Conservation (phyloP, 2,797 vertebrate genomes). For the Dicrostonyx torquatus region DNA sequence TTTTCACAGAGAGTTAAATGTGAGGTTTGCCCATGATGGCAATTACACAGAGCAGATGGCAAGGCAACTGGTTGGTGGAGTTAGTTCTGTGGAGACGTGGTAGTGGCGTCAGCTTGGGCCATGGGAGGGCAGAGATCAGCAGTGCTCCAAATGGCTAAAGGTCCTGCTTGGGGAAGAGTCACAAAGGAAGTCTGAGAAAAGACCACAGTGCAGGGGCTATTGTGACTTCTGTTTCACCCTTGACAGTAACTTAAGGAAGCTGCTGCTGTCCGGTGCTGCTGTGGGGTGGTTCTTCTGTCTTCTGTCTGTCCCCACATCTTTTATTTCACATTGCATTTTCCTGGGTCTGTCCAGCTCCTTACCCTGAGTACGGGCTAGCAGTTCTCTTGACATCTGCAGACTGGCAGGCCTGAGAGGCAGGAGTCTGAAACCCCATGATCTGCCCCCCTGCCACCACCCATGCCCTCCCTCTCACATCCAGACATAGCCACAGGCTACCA, state of each 20-base stretch:
- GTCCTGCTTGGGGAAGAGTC: fast-evolving
- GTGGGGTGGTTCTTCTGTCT: not conserved
- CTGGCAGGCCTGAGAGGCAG: not conserved
- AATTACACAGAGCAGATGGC: not conserved
- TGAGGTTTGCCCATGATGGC: not conserved
- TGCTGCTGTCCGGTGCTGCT: not conserved
- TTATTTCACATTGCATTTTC: not conserved
- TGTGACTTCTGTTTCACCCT: not conserved
- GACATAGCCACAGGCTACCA: not conserved
- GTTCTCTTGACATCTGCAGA: not conserved
- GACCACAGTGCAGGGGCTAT: not conserved
- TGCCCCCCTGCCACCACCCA: not conserved
- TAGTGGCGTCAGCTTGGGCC: no score
- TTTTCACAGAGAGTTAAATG: not conserved
- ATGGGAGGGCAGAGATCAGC: not conserved
- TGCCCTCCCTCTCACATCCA: no score
- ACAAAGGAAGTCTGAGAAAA: not conserved
- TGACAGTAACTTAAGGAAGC: not conserved
- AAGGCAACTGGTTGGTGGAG: not conserved
- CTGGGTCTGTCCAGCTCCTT: not conserved
- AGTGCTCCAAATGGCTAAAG: not conserved
- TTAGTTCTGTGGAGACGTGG: not conserved
- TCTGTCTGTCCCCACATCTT: not conserved
- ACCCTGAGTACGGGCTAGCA: not conserved
- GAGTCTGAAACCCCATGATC: not conserved